Base-by-base conservation (phyloP, 2,888 invertebrate species). In the Oxystoma pomonae region DNA sequence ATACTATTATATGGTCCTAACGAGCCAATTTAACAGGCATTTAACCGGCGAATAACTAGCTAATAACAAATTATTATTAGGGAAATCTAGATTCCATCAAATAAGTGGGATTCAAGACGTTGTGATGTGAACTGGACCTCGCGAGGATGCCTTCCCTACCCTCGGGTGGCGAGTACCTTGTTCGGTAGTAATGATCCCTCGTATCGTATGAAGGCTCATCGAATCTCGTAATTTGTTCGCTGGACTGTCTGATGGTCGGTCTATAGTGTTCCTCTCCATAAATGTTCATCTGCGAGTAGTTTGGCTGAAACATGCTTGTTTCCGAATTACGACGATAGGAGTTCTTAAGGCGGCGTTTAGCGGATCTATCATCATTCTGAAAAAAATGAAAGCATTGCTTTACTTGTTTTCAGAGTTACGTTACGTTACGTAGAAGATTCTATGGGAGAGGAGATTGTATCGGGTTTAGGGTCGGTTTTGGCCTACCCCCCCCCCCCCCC, bases 311-410 rank as follows among this genome's bases (percentile, higher is more conserved):
- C 59, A 74, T 67, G 9, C 77, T 75, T 12, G 81, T 76, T 57
- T 84, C 84, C 56, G 84, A 86, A 16, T 88, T 86, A 65, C 86
- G 83, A 65, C 88, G 84, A 90, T 90, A 90, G 0, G 88, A 87
- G 57, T 88, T 86, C 63, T 88, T 86, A 70, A 89, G 89, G 63
- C 85, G 84, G 56, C 85, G 82, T 16, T 84, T 83, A 17, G 83
- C 5, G 5, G 35, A 35, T 12, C 12, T 12, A 7, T 12, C 35
- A 12, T 35, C 12, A 3, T 35, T 7, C 12, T 7, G 12, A 35
- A 7, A 35, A 35, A 35, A 35, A 35, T 35, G 12, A 12, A 35
- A 35, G 12, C 35, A 35, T 35, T 35, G 5, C 35, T 35, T 35
- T 35, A 7, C 35, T 35, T 7, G 35, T 35, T 35, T 35, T 35